Conservation (phyloP, 2,888 invertebrate species). For the Leucophora obtusa region DNA sequence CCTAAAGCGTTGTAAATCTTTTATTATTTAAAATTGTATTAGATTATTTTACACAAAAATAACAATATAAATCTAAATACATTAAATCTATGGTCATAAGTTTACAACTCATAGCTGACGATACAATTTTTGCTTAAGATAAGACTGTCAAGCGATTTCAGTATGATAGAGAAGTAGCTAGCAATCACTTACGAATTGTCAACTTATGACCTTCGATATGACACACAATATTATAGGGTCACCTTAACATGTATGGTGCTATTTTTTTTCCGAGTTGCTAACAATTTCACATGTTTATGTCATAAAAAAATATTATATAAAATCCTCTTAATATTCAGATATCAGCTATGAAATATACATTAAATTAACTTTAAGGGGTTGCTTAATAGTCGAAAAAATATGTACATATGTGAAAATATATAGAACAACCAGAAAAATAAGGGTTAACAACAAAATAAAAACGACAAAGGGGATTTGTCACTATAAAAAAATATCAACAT, state of each 20-base stretch:
- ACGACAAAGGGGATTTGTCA: conserved; percentile 11
- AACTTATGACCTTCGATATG: background rate
- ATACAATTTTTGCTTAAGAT: no score
- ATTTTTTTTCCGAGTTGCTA: background rate
- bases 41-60: background rate
- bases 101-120: no score
- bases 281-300: background rate
- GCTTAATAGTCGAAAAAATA: background rate
- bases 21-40: conserved; percentile 24
- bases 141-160: no score
- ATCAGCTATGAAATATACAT: conserved; percentile 7
- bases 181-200: no score
- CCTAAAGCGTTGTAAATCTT: conserved; percentile 24
- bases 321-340: conserved; percentile 25
- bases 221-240: conserved; percentile 1
- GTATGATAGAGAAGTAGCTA: no score
- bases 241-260: background rate
- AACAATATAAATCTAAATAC: conserved; percentile 21
- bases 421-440: background rate
- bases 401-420: background rate
- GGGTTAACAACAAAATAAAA: conserved; percentile 9
- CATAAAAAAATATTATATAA: conserved; percentile 20
- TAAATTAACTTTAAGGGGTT: conserved; percentile 13
- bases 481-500: background rate
- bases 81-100: no score